Evolutionary conservation across 2,888 invertebrate species (phyloP).

Genomic region (Meghimatium bilineatum): DNA sequence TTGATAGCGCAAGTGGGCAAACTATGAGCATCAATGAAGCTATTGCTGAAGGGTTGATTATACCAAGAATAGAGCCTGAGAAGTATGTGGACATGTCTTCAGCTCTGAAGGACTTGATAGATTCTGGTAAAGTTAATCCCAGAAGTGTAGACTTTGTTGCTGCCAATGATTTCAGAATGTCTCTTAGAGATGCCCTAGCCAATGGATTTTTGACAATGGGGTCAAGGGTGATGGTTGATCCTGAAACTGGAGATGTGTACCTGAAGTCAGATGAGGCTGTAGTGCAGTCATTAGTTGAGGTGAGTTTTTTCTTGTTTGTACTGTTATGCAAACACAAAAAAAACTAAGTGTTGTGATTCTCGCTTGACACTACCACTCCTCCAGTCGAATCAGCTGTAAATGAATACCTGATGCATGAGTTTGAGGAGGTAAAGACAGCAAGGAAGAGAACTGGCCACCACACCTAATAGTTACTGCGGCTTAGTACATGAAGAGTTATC

Average conservation of each 20-base stretch:
- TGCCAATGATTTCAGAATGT: conserved; percentile 79
- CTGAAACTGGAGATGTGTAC: conserved; percentile 64
- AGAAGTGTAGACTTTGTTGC: conserved; percentile 66
- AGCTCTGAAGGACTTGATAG: conserved; percentile 69
- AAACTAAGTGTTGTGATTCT: no score
- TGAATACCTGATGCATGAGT: no score
- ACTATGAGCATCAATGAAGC: conserved; percentile 83
- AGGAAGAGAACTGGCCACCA: no score
- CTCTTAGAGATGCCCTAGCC: conserved; percentile 82
- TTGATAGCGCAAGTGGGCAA: conserved; percentile 82
- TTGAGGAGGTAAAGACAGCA: no score
- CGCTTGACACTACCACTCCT: no score
- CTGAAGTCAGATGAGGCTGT: conserved; percentile 70
- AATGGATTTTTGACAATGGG: conserved; percentile 84
- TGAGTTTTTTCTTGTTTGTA: conserved; percentile 11
- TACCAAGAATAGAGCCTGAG: conserved; percentile 65
- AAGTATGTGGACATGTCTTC: conserved; percentile 67
- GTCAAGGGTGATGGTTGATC: conserved; percentile 81
- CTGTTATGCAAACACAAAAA: no score
- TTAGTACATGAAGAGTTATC: no score
- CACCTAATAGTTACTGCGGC: no score
- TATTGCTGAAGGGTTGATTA: conserved; percentile 84
- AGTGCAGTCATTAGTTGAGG: conserved; percentile 69
- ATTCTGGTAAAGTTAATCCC: conserved; percentile 68
- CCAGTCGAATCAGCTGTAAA: no score